Base-by-base conservation (phyloP, 2,888 invertebrate species). In the Eustalomyia histrio region DNA sequence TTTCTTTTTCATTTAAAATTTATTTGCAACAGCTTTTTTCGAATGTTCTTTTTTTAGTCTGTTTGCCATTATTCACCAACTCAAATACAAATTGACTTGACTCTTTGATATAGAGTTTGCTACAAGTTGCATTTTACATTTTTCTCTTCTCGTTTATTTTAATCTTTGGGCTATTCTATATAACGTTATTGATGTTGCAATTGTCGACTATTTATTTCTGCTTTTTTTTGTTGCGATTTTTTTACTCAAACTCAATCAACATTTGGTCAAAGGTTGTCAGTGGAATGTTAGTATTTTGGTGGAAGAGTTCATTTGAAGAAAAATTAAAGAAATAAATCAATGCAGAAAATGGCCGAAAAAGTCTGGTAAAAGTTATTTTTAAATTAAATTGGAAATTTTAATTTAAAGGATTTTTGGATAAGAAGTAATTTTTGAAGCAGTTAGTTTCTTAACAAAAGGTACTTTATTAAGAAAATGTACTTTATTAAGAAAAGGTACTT, bases 171-270 rank as follows among this genome's bases (percentile, higher is more conserved):
- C 39, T 17, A 65, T 47, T 64, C 43, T 64, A n/a, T n/a, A n/a
- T 35, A 52, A 39, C n/a, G 7, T 65, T 76, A 71, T 76, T 71
- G 64, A 71, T 76, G 71, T 64, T 64, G 52, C 76, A 65, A 71
- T 71, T 76, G 39, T 53, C 17, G 39, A 24, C 29, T 24, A 53
- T 72, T 71, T 50, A 29, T 63, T 50, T 47, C 10, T 3, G 50
- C 4, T 18, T 53, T 39, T 14, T n/a, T 55, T 8, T 39, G 39
- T n/a, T 39, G 5, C 5, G 0, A 18, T 55, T 21, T 18, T 14
- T 43, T 35, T 50, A 16, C 18, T 60, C 33, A 35, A 71, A 52
- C 61, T 53, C 53, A 71, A 61, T 71, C 71, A 60, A 29, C 58
- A 52, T 58, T 58, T 58, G 68, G 58, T 68, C 58, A 50, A 18